Conservation (phyloP, 2,888 invertebrate species). For the Lomographa bimaculata region DNA sequence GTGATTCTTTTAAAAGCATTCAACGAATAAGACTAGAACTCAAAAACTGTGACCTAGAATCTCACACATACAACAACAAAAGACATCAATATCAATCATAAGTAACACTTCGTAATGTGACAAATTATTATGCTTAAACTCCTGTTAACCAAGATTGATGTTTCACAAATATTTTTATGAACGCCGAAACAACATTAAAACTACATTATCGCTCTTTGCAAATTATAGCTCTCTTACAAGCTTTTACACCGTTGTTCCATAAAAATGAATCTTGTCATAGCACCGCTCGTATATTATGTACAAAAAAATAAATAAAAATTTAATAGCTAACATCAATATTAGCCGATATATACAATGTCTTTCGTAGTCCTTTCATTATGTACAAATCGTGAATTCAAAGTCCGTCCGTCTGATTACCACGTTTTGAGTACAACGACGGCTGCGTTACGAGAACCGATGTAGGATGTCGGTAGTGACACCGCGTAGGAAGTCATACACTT, state of each 20-base stretch:
- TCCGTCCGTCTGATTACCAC: neutral
- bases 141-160: conserved; percentile 24
- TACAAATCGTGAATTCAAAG: conserved; percentile 4
- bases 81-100: conserved; percentile 24
- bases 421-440: conserved; percentile 11
- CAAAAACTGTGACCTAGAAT: conserved; percentile 1
- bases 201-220: conserved; percentile 18
- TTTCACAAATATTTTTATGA: conserved; percentile 16
- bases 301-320: conserved; percentile 9
- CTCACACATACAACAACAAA: conserved; percentile 13
- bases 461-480: conserved; percentile 73
- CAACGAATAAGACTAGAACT: too few relatives aligned
- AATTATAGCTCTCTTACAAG: conserved; percentile 11
- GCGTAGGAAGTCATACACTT: conserved; percentile 67
- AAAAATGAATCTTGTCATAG: conserved; percentile 14
- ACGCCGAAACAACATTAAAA: conserved; percentile 27
- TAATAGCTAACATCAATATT: conserved; percentile 16
- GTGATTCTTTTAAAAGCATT: too few relatives aligned
- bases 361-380: conserved; percentile 12
- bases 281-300: neutral
- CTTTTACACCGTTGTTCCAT: conserved; percentile 9
- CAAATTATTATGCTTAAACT: conserved; percentile 29
- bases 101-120: conserved; percentile 21
- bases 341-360: conserved; percentile 18
- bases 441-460: conserved; percentile 60